A percentile compares a stretch with the other conserved stretches of the same genome.
These are phyloP conservation scores for Hirundo rustica DNA, from an alignment of 2,797 vertebrate species.

Conservation along the genomic window DNA sequence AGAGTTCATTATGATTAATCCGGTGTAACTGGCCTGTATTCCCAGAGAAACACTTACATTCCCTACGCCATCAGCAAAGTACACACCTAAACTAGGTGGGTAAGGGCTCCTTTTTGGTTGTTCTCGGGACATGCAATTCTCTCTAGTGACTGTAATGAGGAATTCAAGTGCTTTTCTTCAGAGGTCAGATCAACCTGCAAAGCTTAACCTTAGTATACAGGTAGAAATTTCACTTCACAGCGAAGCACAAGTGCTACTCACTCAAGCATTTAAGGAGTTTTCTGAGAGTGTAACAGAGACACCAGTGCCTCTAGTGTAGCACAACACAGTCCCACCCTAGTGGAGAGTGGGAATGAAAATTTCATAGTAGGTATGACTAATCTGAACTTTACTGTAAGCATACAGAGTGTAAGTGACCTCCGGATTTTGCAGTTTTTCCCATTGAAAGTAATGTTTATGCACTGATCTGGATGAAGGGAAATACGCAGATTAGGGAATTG, in stretches of 20 bases:
- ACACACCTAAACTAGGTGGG: not conserved
- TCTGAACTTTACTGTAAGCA: not conserved
- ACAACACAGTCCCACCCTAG: not conserved
- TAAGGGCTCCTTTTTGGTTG: not conserved
- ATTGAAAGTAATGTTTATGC: constrained; percentile 28
- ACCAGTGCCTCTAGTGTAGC: not conserved
- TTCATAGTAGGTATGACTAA: not conserved
- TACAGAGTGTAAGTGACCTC: not conserved
- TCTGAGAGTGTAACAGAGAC: not conserved
- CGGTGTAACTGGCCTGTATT: not conserved
- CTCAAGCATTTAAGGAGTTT: not conserved
- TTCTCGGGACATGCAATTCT: not conserved
- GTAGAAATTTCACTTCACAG: not conserved
- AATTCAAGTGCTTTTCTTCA: not conserved
- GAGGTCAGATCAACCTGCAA: not conserved
- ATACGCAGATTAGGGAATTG: not conserved
- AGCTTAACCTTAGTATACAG: not conserved
- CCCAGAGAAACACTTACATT: not conserved
- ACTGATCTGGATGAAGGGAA: not conserved
- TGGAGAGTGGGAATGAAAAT: constrained; percentile 5
- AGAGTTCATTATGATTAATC: not conserved
- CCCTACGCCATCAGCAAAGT: not conserved
- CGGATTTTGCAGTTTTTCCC: constrained; percentile 33
- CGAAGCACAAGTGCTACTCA: not conserved
- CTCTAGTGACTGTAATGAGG: not conserved